Percentiles rank a stretch among this genome's conserved stretches.
These are phyloP conservation scores for Thunnus maccoyii DNA, from an alignment of 2,113 vertebrate genomes.

Conservation along the genomic window DNA sequence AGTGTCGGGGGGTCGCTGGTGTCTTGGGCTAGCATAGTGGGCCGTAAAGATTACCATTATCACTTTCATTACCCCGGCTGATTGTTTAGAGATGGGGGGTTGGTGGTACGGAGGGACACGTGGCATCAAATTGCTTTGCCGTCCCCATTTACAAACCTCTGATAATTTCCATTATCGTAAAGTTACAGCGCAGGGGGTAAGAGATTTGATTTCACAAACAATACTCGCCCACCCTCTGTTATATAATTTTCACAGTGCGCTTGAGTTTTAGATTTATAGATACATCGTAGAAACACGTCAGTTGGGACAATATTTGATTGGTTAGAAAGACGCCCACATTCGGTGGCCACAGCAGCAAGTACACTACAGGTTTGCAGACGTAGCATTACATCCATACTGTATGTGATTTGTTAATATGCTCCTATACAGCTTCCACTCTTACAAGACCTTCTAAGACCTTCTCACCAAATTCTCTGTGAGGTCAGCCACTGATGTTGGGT, in stretches of 20 bases:
- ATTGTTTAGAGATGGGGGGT: conserved; percentile 68
- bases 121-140: conserved; percentile 66
- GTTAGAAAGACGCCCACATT: neutral
- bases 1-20: conserved; percentile 72
- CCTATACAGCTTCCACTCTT: neutral
- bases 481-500: neutral
- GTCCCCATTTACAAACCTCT: conserved; percentile 64
- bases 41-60: conserved; percentile 84
- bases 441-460: too few relatives aligned
- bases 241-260: conserved; percentile 25
- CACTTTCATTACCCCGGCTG: conserved; percentile 78
- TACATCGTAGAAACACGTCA: conserved; percentile 9
- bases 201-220: conserved; percentile 60
- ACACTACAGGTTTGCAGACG: neutral
- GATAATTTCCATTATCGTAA: conserved; percentile 70
- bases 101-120: conserved; percentile 18
- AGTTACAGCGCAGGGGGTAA: conserved; percentile 53
- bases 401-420: neutral
- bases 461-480: neutral
- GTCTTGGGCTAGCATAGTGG: conserved; percentile 76
- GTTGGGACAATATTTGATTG: neutral
- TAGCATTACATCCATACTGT: neutral
- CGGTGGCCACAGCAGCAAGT: neutral
- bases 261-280: conserved; percentile 29
- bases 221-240: conserved; percentile 35